phyloP scores from a whole-genome alignment of 2,113 vertebrate genomes.

The Promerops cafer region DNA sequence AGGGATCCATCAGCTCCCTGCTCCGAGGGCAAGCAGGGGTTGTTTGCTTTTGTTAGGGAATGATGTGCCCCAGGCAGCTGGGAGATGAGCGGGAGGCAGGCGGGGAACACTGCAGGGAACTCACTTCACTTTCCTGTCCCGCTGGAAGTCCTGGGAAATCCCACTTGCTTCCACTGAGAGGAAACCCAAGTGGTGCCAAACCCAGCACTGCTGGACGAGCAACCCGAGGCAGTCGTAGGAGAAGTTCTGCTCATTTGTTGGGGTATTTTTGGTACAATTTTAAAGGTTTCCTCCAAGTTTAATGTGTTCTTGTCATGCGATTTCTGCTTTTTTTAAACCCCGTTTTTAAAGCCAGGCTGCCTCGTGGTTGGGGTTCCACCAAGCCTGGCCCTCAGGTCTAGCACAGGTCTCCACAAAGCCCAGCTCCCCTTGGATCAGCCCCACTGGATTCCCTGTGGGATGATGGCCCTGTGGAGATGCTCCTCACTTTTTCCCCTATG shows the following conservation, averaged over 20 bases:
- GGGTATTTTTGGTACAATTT: neutral
- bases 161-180: neutral
- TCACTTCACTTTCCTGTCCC: neutral
- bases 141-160: neutral
- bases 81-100: neutral
- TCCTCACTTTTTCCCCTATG: accelerated
- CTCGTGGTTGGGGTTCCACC: neutral
- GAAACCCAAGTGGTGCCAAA: neutral
- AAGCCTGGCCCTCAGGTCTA: neutral
- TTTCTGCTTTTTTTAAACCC: neutral
- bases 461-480: accelerated
- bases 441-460: neutral
- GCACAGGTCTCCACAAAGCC: neutral
- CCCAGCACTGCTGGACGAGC: neutral
- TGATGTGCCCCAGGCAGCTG: neutral
- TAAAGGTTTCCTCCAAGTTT: neutral
- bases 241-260: neutral
- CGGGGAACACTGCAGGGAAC: neutral
- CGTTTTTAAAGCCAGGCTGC: neutral
- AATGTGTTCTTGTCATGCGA: accelerated
- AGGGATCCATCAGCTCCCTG: neutral
- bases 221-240: neutral
- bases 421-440: neutral
- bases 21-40: neutral
- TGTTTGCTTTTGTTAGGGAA: neutral